These are phyloP conservation scores for Hypsibius dujardini DNA, from an alignment of 1,140 invertebrate species.

Conservation along the genomic window DNA sequence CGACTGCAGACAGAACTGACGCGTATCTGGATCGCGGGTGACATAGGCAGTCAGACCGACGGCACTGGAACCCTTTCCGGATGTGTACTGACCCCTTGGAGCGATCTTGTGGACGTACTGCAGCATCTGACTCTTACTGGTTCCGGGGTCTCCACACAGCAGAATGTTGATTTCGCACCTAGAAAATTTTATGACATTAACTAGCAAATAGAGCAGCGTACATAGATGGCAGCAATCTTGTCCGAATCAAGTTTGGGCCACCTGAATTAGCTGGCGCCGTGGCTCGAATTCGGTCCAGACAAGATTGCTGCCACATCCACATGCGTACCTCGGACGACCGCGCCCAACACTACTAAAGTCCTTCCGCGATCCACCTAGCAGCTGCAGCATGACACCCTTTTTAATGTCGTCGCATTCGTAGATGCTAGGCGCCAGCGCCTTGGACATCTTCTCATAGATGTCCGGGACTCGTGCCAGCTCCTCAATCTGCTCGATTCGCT, in stretches of 20 bases:
- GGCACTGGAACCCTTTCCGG: constrained; percentile 89
- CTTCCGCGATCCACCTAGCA: constrained; percentile 93
- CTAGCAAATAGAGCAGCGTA: constrained; percentile 17
- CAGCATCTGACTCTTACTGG: constrained; percentile 90
- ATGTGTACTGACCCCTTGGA: constrained; percentile 84
- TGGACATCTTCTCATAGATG: constrained; percentile 76
- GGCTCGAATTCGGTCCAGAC: constrained; percentile 17
- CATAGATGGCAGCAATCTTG: neutral
- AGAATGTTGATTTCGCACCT: constrained; percentile 87
- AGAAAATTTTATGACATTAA: constrained; percentile 22
- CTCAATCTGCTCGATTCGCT: constrained; percentile 66
- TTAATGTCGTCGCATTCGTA: constrained; percentile 98
- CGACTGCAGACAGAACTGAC: constrained; percentile 84
- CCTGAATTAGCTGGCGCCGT: neutral
- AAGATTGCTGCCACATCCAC: too few species aligned
- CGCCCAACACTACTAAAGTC: constrained; percentile 59
- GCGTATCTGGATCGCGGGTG: constrained; percentile 89
- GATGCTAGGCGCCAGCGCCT: constrained; percentile 80
- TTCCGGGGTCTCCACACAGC: constrained; percentile 94
- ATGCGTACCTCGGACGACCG: constrained; percentile 53
- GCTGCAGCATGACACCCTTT: constrained; percentile 84
- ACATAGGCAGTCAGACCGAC: constrained; percentile 98
- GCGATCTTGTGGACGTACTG: constrained; percentile 85
- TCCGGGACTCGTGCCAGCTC: constrained; percentile 63
- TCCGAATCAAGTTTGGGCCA: neutral